Evolutionary conservation across 64 coral and sea anemone species (phyloP), one percentile per base, ranked within the genome.

Genomic region (Cladopsammia gracilis): DNA sequence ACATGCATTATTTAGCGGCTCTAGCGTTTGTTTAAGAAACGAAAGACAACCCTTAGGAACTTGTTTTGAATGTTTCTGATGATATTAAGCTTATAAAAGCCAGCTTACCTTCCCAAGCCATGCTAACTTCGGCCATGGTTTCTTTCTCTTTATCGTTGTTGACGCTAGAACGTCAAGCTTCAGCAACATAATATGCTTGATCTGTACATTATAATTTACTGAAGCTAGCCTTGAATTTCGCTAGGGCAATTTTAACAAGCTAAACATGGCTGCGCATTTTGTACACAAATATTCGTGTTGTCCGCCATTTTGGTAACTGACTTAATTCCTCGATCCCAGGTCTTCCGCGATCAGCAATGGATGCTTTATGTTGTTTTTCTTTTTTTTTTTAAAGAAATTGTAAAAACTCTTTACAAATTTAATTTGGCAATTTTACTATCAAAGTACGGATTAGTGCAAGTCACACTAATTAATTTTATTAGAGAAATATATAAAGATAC

Each of bases 131-230:
- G 94, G 89, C 98, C 98, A 99, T 70, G 98, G 98, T 70, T 99
- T 99, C 20, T 99, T 99, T n/a, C 98, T 90, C 54, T 99, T 99
- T 42, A 99, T 99, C 16, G 91, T 90, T 24, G 95, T 91, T 44
- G 94, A 96, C 20, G 94, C 76, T 43, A 99, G 64, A 20, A 99
- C 82, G 59, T 88, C 84, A 78, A 96, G 47, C 26, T 89, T 82
- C 25, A 96, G 72, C 79, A 86, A 73, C 95, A 96, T 96, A 94
- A 64, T 94, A 83, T 65, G 53, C 6, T 49, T 25, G 77, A 76
- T 68, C 47, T 83, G 57, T 66, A 58, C 73, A 24, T 56, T 70
- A 54, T 65, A 44, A 10, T 49, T 4, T 10, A 2, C 8, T 3
- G 26, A 8, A 84, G 22, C 16, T 4, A 25, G 8, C 20, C 61